phyloP scores from a whole-genome alignment of 2,888 invertebrate genomes.

The Eutolmus rufibarbis region DNA sequence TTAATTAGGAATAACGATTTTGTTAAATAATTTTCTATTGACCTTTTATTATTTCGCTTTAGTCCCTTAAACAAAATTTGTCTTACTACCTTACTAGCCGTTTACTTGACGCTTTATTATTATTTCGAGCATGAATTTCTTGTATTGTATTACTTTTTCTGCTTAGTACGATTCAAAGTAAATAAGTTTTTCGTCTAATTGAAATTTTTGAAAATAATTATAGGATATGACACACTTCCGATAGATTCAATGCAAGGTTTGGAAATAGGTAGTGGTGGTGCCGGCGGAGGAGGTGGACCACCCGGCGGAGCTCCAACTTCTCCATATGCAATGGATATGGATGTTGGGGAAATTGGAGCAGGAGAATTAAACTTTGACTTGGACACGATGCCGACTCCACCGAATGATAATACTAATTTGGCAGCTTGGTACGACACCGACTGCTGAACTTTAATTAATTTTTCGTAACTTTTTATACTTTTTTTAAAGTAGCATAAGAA shows the following conservation, averaged over 20 bases:
- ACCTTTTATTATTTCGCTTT: background rate
- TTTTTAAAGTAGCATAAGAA: slow-evolving; percentile 1
- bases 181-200: background rate
- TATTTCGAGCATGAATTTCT: background rate
- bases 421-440: slow-evolving; percentile 99
- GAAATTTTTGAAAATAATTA: background rate
- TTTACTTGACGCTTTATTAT: background rate
- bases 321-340: slow-evolving; percentile 88
- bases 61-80: background rate
- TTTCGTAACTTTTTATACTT: slow-evolving; percentile 1
- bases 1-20: background rate
- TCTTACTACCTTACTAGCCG: background rate
- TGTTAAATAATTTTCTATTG: background rate
- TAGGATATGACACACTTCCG: slow-evolving; percentile 97
- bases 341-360: slow-evolving; percentile 79
- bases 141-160: background rate
- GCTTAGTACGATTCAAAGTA: background rate
- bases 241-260: slow-evolving; percentile 96
- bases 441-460: slow-evolving; percentile 67
- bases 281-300: slow-evolving; percentile 54
- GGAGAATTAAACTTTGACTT: slow-evolving; percentile 80
- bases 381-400: slow-evolving; percentile 81
- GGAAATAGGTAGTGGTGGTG: slow-evolving; percentile 75
- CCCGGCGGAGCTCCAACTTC: slow-evolving; percentile 62
- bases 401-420: slow-evolving; percentile 88